Percentiles rank a stretch among this genome's conserved stretches.
Evolutionary conservation across 2,888 invertebrate species (phyloP).

Genomic region (Stramonita haemastoma): DNA sequence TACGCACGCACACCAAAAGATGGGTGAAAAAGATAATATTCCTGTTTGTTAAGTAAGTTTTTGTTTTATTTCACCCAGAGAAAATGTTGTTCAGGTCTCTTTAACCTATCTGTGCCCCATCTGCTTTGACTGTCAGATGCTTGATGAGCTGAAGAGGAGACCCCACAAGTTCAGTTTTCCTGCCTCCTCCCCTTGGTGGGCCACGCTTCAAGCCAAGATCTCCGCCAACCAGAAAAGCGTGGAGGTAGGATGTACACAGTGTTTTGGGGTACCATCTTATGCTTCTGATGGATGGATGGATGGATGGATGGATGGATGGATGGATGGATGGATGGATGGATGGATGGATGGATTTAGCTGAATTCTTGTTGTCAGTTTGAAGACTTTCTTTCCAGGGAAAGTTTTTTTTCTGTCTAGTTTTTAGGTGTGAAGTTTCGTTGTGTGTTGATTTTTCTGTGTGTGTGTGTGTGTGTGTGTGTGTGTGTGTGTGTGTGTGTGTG

Average conservation of each 20-base stretch:
- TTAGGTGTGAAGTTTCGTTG: background rate
- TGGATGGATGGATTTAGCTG: too few relatives aligned
- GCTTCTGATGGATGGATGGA: background rate
- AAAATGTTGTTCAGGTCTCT: too few relatives aligned
- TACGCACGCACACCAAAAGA: background rate
- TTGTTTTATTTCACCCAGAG: too few relatives aligned
- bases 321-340: too few relatives aligned
- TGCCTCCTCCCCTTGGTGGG: slow-evolving; percentile 87
- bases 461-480: too few relatives aligned
- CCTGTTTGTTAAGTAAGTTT: too few relatives aligned
- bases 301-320: too few relatives aligned
- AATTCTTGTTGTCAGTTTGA: background rate
- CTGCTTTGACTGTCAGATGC: slow-evolving; percentile 53
- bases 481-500: too few relatives aligned
- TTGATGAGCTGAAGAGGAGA: slow-evolving; percentile 56
- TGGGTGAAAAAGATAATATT: too few relatives aligned
- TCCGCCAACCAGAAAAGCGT: slow-evolving; percentile 85
- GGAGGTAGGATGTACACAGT: slow-evolving; percentile 79
- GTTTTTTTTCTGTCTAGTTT: background rate
- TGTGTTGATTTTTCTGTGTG: too few relatives aligned
- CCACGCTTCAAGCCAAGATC: slow-evolving; percentile 84
- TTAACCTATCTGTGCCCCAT: too few relatives aligned
- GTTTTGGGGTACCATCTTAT: background rate
- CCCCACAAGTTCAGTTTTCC: slow-evolving; percentile 81
- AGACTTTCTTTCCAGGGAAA: background rate